Percentiles rank a stretch among this genome's conserved stretches.
Evolutionary conservation across 2,797 vertebrate species (phyloP).

Genomic region (Sardinella longiceps): DNA sequence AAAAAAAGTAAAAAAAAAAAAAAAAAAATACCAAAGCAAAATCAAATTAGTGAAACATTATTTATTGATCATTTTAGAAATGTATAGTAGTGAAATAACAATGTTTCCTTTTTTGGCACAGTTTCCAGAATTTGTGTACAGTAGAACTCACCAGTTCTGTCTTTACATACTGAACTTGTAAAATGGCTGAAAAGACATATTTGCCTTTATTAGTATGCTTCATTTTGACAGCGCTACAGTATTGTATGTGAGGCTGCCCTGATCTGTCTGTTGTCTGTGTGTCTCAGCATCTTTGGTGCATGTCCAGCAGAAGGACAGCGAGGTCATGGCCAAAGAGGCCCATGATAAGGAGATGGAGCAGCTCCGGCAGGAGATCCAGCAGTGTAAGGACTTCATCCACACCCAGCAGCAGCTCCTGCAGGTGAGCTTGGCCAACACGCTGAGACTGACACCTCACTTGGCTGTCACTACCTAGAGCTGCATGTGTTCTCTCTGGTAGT

Average conservation of each 20-base stretch:
- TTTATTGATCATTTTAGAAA: background rate
- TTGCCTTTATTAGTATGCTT: background rate
- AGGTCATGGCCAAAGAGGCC: constrained; percentile 79
- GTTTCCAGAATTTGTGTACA: background rate
- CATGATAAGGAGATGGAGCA: constrained; percentile 87
- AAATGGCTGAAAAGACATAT: background rate
- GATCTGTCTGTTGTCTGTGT: background rate
- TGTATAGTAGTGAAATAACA: background rate
- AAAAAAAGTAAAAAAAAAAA: background rate
- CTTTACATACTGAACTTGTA: background rate
- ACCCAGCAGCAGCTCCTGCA: constrained; percentile 92
- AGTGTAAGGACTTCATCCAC: constrained; percentile 93
- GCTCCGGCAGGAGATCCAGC: constrained; percentile 88
- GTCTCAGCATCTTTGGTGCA: constrained; percentile 81
- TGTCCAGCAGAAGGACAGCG: constrained; percentile 63
- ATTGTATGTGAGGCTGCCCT: background rate
- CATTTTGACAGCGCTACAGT: background rate
- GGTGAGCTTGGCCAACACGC: constrained; percentile 65
- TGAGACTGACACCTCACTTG: background rate
- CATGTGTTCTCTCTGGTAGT: too few relatives aligned
- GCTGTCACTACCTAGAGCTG: background rate
- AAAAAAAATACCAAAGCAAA: background rate
- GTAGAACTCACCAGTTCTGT: background rate
- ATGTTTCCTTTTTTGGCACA: too few relatives aligned
- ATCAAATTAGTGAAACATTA: background rate